These are phyloP conservation scores for Aldrovandia affinis DNA, from an alignment of 2,797 vertebrate genomes.

Conservation along the genomic window DNA sequence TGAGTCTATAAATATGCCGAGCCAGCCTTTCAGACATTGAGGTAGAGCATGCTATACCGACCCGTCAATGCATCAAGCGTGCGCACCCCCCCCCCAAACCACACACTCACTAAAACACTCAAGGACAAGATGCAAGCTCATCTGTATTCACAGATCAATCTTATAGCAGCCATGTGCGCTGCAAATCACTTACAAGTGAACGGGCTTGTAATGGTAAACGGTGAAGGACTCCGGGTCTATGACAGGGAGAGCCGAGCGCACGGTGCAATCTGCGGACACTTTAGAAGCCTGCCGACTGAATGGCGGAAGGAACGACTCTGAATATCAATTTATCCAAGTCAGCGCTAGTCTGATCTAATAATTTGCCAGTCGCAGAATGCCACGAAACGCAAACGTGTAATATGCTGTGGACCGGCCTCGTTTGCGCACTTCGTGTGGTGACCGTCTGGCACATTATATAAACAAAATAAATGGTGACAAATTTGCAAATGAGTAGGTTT, in stretches of 20 bases:
- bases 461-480: not conserved
- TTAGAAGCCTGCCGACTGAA: not conserved
- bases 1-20: not conserved
- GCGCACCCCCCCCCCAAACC: not conserved
- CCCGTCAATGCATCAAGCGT: not conserved
- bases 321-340: not conserved
- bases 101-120: not conserved
- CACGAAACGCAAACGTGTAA: not conserved
- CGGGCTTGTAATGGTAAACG: not conserved
- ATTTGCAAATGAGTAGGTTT: not conserved
- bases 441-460: not conserved
- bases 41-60: not conserved
- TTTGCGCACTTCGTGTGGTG: not conserved
- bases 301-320: not conserved
- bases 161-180: not conserved
- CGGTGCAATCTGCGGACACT: not conserved
- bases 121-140: conserved; percentile 4
- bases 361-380: not conserved
- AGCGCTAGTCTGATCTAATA: not conserved
- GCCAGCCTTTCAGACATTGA: not conserved
- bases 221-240: not conserved
- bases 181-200: not conserved
- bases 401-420: not conserved
- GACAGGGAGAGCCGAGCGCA: not conserved
- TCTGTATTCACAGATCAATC: not conserved